Percentiles rank a stretch among this genome's conserved stretches.
These are phyloP conservation scores for Lepidocyrtoides sp. DNA, from an alignment of 2,888 invertebrate species.

Conservation along the genomic window DNA sequence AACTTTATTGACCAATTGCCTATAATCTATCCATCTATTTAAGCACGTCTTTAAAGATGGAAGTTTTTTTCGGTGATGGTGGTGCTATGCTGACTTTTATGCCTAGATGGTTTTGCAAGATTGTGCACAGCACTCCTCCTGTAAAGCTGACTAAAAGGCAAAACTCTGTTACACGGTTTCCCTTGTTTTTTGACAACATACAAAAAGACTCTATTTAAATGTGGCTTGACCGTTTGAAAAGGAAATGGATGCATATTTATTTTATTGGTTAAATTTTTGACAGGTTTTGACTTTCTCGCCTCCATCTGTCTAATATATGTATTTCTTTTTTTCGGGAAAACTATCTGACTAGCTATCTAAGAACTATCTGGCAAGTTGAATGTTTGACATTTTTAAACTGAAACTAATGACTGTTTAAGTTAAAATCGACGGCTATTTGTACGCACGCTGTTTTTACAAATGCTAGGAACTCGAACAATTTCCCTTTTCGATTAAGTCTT, in stretches of 20 bases:
- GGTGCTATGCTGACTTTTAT: conserved; percentile 5
- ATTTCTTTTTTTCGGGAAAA: conserved; percentile 7
- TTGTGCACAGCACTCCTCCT: background rate
- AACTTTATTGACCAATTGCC: conserved; percentile 69
- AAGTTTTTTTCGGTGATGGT: conserved; percentile 31
- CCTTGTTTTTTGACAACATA: background rate
- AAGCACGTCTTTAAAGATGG: conserved; percentile 18
- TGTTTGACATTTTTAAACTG: conserved; percentile 48
- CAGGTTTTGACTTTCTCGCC: conserved; percentile 30
- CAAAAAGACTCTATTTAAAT: conserved; percentile 7
- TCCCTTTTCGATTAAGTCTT: conserved; percentile 11
- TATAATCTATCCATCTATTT: conserved; percentile 60
- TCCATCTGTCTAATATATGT: background rate
- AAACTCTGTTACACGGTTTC: background rate
- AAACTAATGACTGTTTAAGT: conserved; percentile 55
- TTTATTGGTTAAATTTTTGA: conserved; percentile 36
- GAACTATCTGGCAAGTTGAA: conserved; percentile 33
- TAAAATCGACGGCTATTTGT: conserved; percentile 58
- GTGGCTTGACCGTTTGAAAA: conserved; percentile 1
- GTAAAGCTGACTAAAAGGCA: background rate
- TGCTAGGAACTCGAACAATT: conserved; percentile 52
- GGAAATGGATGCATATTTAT: conserved; percentile 20
- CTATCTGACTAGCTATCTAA: background rate
- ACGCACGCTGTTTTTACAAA: conserved; percentile 58
- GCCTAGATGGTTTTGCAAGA: conserved; percentile 5